Evolutionary conservation across 2,888 invertebrate genomes (phyloP), one percentile per base, ranked within the genome.

Genomic region (Idaea biselata): DNA sequence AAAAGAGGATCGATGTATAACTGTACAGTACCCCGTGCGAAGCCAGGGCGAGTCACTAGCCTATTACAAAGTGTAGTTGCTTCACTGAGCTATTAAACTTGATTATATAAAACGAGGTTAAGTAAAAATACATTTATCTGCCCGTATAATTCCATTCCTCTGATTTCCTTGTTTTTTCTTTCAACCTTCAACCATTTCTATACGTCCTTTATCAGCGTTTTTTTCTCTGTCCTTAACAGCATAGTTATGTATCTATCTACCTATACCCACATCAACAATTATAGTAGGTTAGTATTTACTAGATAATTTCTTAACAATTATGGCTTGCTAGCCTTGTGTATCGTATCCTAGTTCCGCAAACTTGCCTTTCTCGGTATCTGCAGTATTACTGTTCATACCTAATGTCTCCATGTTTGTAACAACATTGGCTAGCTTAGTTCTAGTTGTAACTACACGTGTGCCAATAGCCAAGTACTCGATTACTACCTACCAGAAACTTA

Each of bases 331-430:
- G 83, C 91, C 89, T 89, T 90, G 89, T 79, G 77, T 74, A 73
- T 74, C 77, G 82, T 87, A 89, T 89, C 91, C 90, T 89, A 81
- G 82, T 87, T 87, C 87, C 86, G 84, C 78, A 78, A 82, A 79
- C 77, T 77, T 75, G 76, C 79, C 77, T 79, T 80, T 80, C 82
- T 80, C 71, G 71, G 79, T 79, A 74, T 74, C 72, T 79, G 71
- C 71, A 68, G 69, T 73, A 70, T 80, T 73, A 71, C 73, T 73
- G 67, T 73, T 73, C 68, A 44, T 44, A 58, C 55, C 55, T 55
- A 55, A 17, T 58, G 33, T 58, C 14, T 44, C 44, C 18, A 33
- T 58, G 58, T 58, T 58, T 58, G 44, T 44, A 44, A 44, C 14
- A 2, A 44, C 44, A 44, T 44, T 44, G 44, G 44, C 44, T 44